These are phyloP conservation scores for Gisinianus flammeolus DNA, from an alignment of 2,888 invertebrate species.

Conservation along the genomic window DNA sequence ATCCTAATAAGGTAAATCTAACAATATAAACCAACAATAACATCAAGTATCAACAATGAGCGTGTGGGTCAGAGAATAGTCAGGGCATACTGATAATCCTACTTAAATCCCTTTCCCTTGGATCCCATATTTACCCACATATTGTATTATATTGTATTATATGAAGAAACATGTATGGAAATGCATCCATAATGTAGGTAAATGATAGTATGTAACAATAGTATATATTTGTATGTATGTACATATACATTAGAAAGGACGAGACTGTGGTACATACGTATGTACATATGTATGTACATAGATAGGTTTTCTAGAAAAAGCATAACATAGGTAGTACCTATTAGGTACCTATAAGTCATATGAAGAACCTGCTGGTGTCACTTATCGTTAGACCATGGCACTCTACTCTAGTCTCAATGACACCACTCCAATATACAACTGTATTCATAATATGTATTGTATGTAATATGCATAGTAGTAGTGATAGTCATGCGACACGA, in stretches of 20 bases:
- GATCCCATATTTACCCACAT: neutral
- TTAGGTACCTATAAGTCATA: neutral
- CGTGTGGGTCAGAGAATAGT: constrained; percentile 22
- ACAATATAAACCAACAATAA: constrained; percentile 26
- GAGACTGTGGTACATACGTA: neutral
- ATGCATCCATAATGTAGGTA: neutral
- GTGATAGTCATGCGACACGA: neutral
- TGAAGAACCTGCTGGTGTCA: neutral
- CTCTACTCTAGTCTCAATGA: neutral
- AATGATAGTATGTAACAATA: neutral
- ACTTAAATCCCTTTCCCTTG: constrained; percentile 13
- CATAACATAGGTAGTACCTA: neutral
- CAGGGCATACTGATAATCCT: constrained; percentile 13
- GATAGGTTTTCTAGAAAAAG: neutral
- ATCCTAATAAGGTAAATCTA: constrained; percentile 31
- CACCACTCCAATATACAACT: neutral
- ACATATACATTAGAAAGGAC: neutral
- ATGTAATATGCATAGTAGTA: neutral
- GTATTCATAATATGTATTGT: neutral
- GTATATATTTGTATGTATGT: neutral
- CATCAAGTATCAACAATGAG: constrained; percentile 26
- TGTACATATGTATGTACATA: neutral
- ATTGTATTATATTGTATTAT: too few relatives aligned
- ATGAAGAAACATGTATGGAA: neutral
- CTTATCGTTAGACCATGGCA: neutral